Base-by-base conservation (phyloP, 2,888 invertebrate genomes). In the Leptura quadrifasciata region DNA sequence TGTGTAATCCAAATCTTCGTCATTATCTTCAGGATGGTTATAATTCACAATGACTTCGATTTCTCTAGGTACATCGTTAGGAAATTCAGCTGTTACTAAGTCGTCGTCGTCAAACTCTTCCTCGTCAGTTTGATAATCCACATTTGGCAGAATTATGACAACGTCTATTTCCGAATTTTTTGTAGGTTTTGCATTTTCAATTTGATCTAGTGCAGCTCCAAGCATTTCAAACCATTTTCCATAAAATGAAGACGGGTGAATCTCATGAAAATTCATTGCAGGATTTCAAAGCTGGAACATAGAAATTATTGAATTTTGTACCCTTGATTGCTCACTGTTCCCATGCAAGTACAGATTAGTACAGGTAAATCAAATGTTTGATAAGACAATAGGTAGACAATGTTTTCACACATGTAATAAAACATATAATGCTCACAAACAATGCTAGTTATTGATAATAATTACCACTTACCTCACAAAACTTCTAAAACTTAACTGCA, bases 201-300 rank as follows among this genome's bases (percentile, higher is more conserved):
- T 69, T 12, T 12, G 15, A 69, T 55, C 69, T 58, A 72, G 61
- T 58, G 74, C 55, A 67, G 75, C 63, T 65, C 55, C 57, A 27
- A 69, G 57, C 39, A 73, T 47, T 39, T 12, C 18, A 18, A 54
- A 54, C 12, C 54, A 2, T 52, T 52, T 52, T n/a, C 52, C 52
- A 6, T 52, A 52, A 52, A 52, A 52, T 2, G 52, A 4, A 52
- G 52, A 52, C 2, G 52, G 2, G 52, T 2, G 2, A 52, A 52
- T 52, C 6, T 52, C 52, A n/a, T 2, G 15, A n/a, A 52, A n/a
- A 52, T 6, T 52, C 24, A 24, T 24, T 24, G 24, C 24, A 24
- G 24, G 24, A 24, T 24, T 24, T 24, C 2, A 24, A 24, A 24
- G 2, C 24, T 24, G 24, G 24, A 24, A 24, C 24, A 24, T 5